Evolutionary conservation across 2,888 invertebrate genomes (phyloP).

Genomic region (Tinea semifulvella): DNA sequence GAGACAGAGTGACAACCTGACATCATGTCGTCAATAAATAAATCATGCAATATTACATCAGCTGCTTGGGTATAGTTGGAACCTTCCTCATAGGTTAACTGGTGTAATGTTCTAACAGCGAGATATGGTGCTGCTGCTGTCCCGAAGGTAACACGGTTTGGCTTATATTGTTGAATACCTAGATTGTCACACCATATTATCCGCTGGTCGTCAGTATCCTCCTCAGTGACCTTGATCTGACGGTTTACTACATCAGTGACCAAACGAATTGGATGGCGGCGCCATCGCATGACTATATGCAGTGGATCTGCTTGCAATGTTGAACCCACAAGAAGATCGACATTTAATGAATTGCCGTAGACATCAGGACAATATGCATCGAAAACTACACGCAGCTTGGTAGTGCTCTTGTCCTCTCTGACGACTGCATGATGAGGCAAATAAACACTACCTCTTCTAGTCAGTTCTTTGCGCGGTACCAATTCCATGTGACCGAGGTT

Average conservation of each 20-base stretch:
- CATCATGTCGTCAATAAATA: slow-evolving; percentile 25
- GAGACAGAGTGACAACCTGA: slow-evolving; percentile 21
- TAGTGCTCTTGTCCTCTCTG: slow-evolving; percentile 22
- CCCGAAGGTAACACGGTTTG: slow-evolving; percentile 25
- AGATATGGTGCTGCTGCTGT: slow-evolving; percentile 26
- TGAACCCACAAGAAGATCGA: slow-evolving; percentile 23
- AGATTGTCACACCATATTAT: slow-evolving; percentile 20
- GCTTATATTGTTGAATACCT: slow-evolving; percentile 20
- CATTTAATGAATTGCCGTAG: slow-evolving; percentile 24
- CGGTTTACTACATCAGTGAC: slow-evolving; percentile 25
- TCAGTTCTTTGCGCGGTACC: slow-evolving; percentile 13
- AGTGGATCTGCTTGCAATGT: slow-evolving; percentile 24
- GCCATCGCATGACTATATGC: slow-evolving; percentile 24
- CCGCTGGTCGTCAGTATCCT: slow-evolving; percentile 23
- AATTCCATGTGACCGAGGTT: slow-evolving; percentile 22
- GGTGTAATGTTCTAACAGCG: slow-evolving; percentile 24
- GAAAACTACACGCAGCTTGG: slow-evolving; percentile 25
- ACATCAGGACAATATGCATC: slow-evolving; percentile 21
- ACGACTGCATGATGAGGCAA: slow-evolving; percentile 28
- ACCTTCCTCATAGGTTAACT: slow-evolving; percentile 23
- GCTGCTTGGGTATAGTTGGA: slow-evolving; percentile 20
- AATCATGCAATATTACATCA: slow-evolving; percentile 19
- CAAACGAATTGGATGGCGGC: slow-evolving; percentile 21
- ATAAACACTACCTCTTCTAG: slow-evolving; percentile 18
- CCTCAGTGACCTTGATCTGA: slow-evolving; percentile 21